phyloP scores from a whole-genome alignment of 2,797 vertebrate species.

The Clarias laeviceps region DNA sequence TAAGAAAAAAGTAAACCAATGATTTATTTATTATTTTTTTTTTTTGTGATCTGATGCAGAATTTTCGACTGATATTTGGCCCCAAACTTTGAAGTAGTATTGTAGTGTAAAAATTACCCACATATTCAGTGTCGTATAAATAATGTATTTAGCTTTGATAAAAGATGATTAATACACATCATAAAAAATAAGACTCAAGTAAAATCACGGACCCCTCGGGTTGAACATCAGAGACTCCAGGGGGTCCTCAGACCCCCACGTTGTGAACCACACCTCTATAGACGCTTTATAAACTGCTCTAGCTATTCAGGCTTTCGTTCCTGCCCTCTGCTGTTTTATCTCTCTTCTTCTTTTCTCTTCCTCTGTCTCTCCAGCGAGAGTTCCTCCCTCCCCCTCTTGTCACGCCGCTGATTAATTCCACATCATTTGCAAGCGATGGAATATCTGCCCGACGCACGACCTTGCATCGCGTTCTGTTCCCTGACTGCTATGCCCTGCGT shows the following conservation, averaged over 20 bases:
- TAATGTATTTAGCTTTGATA: too few relatives aligned
- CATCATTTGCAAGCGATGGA: slow-evolving; percentile 17
- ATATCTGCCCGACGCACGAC: slow-evolving; percentile 19
- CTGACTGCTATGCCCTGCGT: background rate
- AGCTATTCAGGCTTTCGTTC: slow-evolving; percentile 33
- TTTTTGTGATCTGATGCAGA: background rate
- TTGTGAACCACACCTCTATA: slow-evolving; percentile 10
- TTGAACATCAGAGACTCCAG: slow-evolving; percentile 2
- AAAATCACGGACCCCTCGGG: background rate
- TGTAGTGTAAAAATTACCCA: background rate
- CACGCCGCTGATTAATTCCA: slow-evolving; percentile 32
- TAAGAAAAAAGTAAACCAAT: background rate
- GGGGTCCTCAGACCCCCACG: slow-evolving; percentile 8
- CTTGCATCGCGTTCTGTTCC: background rate
- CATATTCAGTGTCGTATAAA: too few relatives aligned
- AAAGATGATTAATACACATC: too few relatives aligned
- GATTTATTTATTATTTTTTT: background rate
- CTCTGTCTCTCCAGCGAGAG: slow-evolving; percentile 12
- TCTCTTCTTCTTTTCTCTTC: slow-evolving; percentile 23
- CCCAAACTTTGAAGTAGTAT: background rate
- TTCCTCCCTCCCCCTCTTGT: slow-evolving; percentile 27
- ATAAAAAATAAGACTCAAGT: background rate
- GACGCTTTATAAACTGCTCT: slow-evolving; percentile 43
- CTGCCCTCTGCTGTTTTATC: slow-evolving; percentile 1
- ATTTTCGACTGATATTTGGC: background rate